Evolutionary conservation across 2,113 vertebrate species (phyloP).

Genomic region (Cariama cristata): DNA sequence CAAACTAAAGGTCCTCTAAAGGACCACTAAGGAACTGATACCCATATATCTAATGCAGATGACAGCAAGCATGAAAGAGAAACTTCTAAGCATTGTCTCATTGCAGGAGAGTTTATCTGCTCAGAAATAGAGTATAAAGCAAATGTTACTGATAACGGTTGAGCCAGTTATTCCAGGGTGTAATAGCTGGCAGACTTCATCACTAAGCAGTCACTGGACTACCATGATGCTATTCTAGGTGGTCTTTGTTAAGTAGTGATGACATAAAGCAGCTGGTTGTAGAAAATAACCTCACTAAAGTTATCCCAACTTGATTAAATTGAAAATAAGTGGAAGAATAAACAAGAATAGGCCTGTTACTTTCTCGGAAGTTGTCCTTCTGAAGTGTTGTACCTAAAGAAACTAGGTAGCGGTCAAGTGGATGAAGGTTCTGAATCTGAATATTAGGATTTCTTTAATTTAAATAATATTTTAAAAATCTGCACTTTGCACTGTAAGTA

Average conservation of each 20-base stretch:
- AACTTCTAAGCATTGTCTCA: not conserved
- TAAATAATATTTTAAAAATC: not conserved
- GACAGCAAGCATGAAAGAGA: not conserved
- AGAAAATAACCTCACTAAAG: conserved; percentile 65
- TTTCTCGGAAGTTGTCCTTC: not conserved
- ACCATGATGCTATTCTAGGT: conserved; percentile 52
- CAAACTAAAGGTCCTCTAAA: not conserved
- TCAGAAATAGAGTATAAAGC: conserved; percentile 37
- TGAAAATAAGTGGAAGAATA: conserved; percentile 8
- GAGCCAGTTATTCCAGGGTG: conserved; percentile 41
- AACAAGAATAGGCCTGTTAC: not conserved
- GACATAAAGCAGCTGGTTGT: conserved; percentile 60
- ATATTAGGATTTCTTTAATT: not conserved
- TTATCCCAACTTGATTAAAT: conserved; percentile 26
- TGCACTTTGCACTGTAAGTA: not conserved
- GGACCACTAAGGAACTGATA: not conserved
- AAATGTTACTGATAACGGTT: not conserved
- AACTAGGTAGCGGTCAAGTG: not conserved
- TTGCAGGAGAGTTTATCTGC: not conserved
- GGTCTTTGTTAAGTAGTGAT: conserved; percentile 58
- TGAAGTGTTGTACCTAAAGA: not conserved
- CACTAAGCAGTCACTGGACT: conserved; percentile 12
- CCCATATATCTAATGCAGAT: not conserved
- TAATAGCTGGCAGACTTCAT: conserved; percentile 47
- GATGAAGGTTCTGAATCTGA: not conserved